Evolutionary conservation across 2,113 vertebrate genomes (phyloP).

Genomic region (Bos indicus): DNA sequence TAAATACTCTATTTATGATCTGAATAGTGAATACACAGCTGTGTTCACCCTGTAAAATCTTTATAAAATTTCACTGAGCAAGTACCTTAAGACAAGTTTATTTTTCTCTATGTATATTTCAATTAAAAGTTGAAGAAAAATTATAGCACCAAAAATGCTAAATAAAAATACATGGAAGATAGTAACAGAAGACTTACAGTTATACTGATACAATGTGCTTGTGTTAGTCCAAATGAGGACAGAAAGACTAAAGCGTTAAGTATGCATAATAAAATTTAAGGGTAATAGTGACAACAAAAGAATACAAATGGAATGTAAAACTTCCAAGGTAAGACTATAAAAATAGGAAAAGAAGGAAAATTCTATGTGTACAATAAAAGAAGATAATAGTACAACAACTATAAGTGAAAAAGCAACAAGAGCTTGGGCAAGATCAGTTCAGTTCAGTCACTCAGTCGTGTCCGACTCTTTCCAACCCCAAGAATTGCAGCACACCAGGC

Average conservation of each 20-base stretch:
- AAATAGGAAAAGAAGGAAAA: neutral
- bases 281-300: neutral
- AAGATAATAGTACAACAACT: neutral
- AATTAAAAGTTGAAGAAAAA: neutral
- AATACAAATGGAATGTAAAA: neutral
- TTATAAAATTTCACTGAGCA: neutral
- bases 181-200: neutral
- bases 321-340: neutral
- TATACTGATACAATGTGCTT: neutral
- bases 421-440: neutral
- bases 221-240: neutral
- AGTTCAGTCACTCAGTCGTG: too few species aligned
- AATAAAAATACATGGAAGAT: neutral
- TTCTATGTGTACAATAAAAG: neutral
- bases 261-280: neutral
- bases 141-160: neutral
- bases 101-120: neutral
- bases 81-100: neutral
- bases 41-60: neutral
- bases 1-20: neutral
- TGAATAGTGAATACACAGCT: neutral
- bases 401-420: neutral
- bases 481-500: too few species aligned
- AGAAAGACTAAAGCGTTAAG: neutral
- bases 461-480: too few species aligned